Evolutionary conservation across 2,797 vertebrate species (phyloP).

Genomic region (Peromyscus melanophrys): DNA sequence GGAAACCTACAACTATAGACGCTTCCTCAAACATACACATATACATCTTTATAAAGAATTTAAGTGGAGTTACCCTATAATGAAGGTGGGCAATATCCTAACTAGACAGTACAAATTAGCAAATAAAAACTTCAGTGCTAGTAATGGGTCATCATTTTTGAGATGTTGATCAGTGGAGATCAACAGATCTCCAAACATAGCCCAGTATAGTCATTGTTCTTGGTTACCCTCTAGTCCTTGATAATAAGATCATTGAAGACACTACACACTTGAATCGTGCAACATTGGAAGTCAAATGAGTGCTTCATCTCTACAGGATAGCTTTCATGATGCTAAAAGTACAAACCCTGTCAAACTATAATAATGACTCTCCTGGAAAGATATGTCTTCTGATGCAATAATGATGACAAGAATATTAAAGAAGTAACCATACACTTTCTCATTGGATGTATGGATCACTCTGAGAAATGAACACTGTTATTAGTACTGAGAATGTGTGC

Average conservation of each 20-base stretch:
- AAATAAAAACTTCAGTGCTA: neutral
- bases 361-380: neutral
- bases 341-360: neutral
- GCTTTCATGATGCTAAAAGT: neutral
- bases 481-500: neutral
- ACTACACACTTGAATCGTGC: neutral
- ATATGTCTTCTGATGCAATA: neutral
- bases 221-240: neutral
- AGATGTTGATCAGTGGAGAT: neutral
- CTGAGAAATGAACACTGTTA: no score
- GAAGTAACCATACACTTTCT: neutral
- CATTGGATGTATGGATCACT: neutral
- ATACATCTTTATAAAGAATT: neutral
- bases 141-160: neutral
- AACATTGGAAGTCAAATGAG: neutral
- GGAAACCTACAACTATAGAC: neutral
- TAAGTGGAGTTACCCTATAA: neutral
- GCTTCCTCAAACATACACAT: neutral
- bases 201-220: neutral
- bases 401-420: neutral
- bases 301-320: neutral
- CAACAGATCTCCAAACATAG: neutral
- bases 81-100: no score
- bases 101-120: neutral
- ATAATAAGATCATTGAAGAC: neutral